Evolutionary conservation across 2,797 vertebrate genomes (phyloP).

Genomic region (Poeciliopsis infans): DNA sequence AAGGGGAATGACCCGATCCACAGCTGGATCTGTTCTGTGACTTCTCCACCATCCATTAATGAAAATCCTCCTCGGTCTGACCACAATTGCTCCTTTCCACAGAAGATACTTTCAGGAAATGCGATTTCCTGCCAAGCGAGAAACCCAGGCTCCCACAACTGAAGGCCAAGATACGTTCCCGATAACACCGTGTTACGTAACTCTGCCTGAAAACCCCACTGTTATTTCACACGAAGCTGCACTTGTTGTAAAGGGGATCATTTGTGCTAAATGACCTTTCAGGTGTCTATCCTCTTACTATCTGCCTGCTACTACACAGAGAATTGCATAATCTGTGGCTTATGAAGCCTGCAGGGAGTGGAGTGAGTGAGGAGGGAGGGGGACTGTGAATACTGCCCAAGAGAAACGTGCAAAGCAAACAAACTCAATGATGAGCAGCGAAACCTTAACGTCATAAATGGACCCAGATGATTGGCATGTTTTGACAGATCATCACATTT

Average conservation of each 20-base stretch:
- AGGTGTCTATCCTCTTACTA: constrained; percentile 1
- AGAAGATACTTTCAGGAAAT: constrained; percentile 67
- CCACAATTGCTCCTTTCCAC: constrained; percentile 59
- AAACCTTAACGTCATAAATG: constrained; percentile 40
- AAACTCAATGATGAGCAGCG: constrained; percentile 23
- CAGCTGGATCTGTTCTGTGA: constrained; percentile 1
- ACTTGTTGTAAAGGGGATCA: not conserved
- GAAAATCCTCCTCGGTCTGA: constrained; percentile 59
- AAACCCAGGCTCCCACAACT: constrained; percentile 39
- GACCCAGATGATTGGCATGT: constrained; percentile 36
- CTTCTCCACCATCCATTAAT: constrained; percentile 57
- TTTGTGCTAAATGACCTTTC: constrained; percentile 13
- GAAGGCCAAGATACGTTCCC: constrained; percentile 38
- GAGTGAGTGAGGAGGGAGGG: constrained; percentile 32
- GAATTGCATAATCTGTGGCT: constrained; percentile 36
- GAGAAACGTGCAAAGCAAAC: constrained; percentile 33
- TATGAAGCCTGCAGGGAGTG: constrained; percentile 19
- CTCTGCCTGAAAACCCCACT: constrained; percentile 15
- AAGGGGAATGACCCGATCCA: not conserved
- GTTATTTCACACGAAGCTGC: not conserved
- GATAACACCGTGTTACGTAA: constrained; percentile 57
- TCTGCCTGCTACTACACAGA: not conserved
- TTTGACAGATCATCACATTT: constrained; percentile 60
- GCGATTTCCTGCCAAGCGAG: constrained; percentile 69
- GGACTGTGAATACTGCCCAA: constrained; percentile 18